These are phyloP conservation scores for Cryptus armator DNA, from an alignment of 2,888 invertebrate genomes.

Conservation along the genomic window DNA sequence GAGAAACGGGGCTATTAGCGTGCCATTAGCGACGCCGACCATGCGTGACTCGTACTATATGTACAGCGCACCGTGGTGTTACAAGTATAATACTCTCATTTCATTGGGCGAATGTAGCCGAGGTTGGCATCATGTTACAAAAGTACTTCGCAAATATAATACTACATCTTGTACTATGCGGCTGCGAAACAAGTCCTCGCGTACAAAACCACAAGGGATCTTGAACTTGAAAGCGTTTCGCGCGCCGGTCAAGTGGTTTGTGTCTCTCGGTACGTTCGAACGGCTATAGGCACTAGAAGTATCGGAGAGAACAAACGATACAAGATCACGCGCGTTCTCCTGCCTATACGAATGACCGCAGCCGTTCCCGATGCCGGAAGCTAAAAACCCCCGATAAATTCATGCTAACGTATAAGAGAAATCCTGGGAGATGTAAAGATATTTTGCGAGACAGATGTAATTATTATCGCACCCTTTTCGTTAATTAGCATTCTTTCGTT, in stretches of 20 bases:
- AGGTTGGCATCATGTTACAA: slow-evolving; percentile 72
- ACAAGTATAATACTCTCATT: slow-evolving; percentile 53
- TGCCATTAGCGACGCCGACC: slow-evolving; percentile 80
- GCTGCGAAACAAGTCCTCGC: slow-evolving; percentile 42
- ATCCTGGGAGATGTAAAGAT: slow-evolving; percentile 47
- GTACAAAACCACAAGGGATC: slow-evolving; percentile 50
- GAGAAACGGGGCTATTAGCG: slow-evolving; percentile 82
- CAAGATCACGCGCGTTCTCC: slow-evolving; percentile 58
- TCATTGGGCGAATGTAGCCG: slow-evolving; percentile 52
- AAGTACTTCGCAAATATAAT: slow-evolving; percentile 57
- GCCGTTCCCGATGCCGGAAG: slow-evolving; percentile 63
- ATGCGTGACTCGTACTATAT: slow-evolving; percentile 78
- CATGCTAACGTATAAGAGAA: slow-evolving; percentile 36
- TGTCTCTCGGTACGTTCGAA: neutral
- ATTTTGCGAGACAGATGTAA: slow-evolving; percentile 50
- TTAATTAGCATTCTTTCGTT: slow-evolving; percentile 43
- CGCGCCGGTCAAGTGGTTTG: neutral
- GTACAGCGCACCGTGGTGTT: slow-evolving; percentile 27
- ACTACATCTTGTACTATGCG: neutral
- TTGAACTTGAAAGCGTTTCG: slow-evolving; percentile 56
- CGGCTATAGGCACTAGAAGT: neutral
- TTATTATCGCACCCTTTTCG: slow-evolving; percentile 62
- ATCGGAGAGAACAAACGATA: slow-evolving; percentile 57
- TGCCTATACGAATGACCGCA: slow-evolving; percentile 38
- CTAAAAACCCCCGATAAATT: slow-evolving; percentile 59